phyloP scores from a whole-genome alignment of 2,888 invertebrate genomes.

The Choreutis nemorana region DNA sequence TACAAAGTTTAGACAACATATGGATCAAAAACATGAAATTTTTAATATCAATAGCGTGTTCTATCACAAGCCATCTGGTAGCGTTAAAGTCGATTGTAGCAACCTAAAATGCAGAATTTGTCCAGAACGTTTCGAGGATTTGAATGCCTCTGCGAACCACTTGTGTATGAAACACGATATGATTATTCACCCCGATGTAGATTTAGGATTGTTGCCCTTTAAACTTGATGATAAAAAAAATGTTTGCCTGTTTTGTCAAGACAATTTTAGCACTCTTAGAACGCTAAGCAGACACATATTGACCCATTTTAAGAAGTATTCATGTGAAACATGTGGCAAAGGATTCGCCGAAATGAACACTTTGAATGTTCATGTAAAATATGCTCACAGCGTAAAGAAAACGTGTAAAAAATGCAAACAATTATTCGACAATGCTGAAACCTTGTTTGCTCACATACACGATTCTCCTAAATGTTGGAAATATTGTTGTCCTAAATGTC shows the following conservation, averaged over 20 bases:
- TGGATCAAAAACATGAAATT: conserved; percentile 20
- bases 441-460: conserved; percentile 16
- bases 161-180: conserved; percentile 12
- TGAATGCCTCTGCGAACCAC: conserved; percentile 18
- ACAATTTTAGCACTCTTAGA: conserved; percentile 24
- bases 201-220: conserved; percentile 5
- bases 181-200: conserved; percentile 6
- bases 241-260: conserved; percentile 5
- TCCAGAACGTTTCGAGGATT: conserved; percentile 8
- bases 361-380: conserved; percentile 12
- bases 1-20: conserved; percentile 28
- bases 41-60: conserved; percentile 13
- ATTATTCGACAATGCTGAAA: conserved; percentile 13
- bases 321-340: conserved; percentile 39
- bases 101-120: conserved; percentile 22
- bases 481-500: conserved; percentile 22
- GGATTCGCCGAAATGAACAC: conserved; percentile 27
- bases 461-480: conserved; percentile 21
- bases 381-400: neutral
- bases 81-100: conserved; percentile 21
- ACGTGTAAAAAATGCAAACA: conserved; percentile 10
- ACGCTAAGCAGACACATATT: conserved; percentile 33
- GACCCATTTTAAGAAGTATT: conserved; percentile 31
- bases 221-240: conserved; percentile 4
- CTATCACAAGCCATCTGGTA: conserved; percentile 11